A percentile compares a stretch with the other conserved stretches of the same genome.
These are phyloP conservation scores for Platorchestia sp. DNA, from an alignment of 1,140 invertebrate genomes.

Conservation along the genomic window DNA sequence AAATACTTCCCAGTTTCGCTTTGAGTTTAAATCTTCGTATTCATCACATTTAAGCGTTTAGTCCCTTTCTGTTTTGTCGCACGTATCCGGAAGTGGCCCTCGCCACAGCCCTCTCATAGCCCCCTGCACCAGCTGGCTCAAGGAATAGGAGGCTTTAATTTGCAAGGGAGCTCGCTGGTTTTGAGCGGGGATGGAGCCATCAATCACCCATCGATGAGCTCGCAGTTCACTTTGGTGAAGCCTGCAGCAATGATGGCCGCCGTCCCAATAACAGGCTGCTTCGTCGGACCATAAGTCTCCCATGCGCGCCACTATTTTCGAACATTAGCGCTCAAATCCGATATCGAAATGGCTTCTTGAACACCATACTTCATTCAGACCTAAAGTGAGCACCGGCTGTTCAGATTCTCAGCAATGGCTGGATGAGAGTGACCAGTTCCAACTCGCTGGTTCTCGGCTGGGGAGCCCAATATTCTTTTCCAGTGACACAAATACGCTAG, in stretches of 20 bases:
- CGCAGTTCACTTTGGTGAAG: constrained; percentile 34
- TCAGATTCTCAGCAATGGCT: neutral
- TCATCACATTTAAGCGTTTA: neutral
- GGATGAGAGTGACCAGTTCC: neutral
- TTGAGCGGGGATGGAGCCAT: constrained; percentile 37
- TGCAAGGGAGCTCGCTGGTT: constrained; percentile 12
- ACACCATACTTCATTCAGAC: constrained; percentile 4
- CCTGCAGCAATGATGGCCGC: constrained; percentile 18
- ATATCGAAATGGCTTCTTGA: constrained; percentile 39
- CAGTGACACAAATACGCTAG: no score
- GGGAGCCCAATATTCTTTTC: neutral
- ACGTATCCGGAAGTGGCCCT: neutral
- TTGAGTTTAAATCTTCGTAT: neutral
- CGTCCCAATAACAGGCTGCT: constrained; percentile 16
- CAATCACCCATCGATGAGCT: constrained; percentile 34
- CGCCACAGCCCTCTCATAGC: neutral
- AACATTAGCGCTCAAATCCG: constrained; percentile 17
- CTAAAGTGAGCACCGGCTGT: neutral
- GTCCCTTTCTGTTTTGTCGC: neutral
- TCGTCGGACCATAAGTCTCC: constrained; percentile 22
- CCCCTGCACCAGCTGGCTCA: neutral
- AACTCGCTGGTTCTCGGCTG: neutral
- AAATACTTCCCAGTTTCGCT: neutral
- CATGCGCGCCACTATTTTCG: constrained; percentile 9
- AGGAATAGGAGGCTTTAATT: constrained; percentile 24